Evolutionary conservation across 1,140 invertebrate genomes (phyloP).

Genomic region (Macrocentrus cingulum): DNA sequence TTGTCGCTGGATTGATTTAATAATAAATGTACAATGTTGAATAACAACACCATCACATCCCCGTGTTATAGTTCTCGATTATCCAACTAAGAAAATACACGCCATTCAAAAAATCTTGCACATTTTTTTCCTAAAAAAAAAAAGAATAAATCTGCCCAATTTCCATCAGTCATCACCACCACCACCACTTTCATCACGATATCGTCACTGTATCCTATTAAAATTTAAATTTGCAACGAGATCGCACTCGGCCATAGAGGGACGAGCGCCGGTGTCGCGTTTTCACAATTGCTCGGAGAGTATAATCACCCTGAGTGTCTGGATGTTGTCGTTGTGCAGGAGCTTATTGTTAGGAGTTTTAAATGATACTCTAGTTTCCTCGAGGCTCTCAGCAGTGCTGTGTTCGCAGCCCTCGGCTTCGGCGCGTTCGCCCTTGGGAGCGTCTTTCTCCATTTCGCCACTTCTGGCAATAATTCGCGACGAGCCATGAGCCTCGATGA

Average conservation of each 20-base stretch:
- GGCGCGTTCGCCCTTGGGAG: conserved; percentile 47
- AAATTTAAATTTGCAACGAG: conserved; percentile 4
- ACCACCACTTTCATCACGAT: conserved; percentile 1
- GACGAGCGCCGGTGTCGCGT: conserved; percentile 24
- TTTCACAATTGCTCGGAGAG: conserved; percentile 56
- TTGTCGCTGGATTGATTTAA: not conserved
- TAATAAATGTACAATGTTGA: conserved; percentile 23
- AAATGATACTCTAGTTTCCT: conserved; percentile 44
- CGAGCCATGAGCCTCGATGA: conserved; percentile 41
- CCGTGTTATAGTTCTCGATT: conserved; percentile 11
- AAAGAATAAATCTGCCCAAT: too few relatives aligned
- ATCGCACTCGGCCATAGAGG: conserved; percentile 11
- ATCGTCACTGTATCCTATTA: not conserved
- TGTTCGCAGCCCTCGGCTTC: conserved; percentile 56
- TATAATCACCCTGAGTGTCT: conserved; percentile 56
- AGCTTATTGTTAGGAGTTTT: conserved; percentile 44
- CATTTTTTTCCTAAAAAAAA: conserved; percentile 8
- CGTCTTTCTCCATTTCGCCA: conserved; percentile 4
- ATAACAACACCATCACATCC: conserved; percentile 12
- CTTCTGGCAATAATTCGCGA: conserved; percentile 17
- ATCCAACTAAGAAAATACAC: conserved; percentile 21
- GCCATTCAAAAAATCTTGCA: conserved; percentile 15
- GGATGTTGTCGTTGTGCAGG: conserved; percentile 52
- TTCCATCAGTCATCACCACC: not conserved
- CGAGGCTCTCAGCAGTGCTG: conserved; percentile 40